These are phyloP conservation scores for Heliocidaris erythrogramma DNA, from an alignment of 35 echinoderm and acorn worm genomes.

Conservation along the genomic window DNA sequence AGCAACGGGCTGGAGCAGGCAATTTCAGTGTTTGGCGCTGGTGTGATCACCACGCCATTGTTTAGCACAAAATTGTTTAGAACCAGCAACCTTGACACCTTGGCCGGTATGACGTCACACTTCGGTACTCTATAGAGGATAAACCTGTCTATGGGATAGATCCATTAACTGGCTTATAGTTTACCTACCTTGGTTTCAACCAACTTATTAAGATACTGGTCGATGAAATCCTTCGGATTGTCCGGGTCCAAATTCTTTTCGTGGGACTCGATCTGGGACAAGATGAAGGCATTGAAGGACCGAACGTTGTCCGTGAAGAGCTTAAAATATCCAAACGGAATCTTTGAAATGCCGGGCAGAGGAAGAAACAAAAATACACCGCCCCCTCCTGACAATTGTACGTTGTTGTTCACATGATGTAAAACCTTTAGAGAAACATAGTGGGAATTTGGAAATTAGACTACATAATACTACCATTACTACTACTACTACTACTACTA, in stretches of 20 bases:
- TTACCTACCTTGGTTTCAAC: constrained; percentile 33
- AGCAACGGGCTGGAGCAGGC: too few relatives aligned
- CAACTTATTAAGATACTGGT: constrained; percentile 52
- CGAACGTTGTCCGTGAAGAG: not conserved
- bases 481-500: too few relatives aligned
- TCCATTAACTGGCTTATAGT: too few relatives aligned
- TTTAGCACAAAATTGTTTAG: too few relatives aligned
- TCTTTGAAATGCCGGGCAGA: not conserved
- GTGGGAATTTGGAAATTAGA: too few relatives aligned
- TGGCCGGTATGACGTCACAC: too few relatives aligned
- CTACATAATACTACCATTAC: too few relatives aligned
- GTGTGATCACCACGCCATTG: too few relatives aligned
- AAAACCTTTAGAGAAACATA: not conserved
- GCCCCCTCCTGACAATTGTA: constrained; percentile 29
- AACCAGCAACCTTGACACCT: too few relatives aligned
- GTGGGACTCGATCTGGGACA: constrained; percentile 39
- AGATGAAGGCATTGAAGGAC: constrained; percentile 25
- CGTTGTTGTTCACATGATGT: not conserved
- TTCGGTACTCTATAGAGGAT: too few relatives aligned
- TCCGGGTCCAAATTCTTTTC: constrained; percentile 19
- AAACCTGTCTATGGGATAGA: too few relatives aligned
- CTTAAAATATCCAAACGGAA: not conserved
- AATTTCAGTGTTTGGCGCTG: too few relatives aligned
- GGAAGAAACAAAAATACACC: not conserved
- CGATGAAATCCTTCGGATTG: constrained; percentile 63